These are phyloP conservation scores for Cyphomyrus discorhynchus DNA, from an alignment of 2,113 vertebrate species.

Conservation along the genomic window DNA sequence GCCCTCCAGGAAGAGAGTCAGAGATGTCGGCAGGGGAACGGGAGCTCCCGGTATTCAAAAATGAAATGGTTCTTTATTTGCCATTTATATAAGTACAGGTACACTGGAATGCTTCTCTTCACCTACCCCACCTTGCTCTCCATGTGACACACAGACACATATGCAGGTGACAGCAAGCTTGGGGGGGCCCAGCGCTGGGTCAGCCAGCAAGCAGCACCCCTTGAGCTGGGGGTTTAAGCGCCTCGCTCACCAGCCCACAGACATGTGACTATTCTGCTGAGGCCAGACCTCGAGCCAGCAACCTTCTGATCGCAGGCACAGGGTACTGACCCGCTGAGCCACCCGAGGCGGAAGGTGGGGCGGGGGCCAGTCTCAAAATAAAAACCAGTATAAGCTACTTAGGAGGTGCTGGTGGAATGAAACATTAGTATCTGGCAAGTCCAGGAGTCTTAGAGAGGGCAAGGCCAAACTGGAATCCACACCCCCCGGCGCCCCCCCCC, in stretches of 20 bases:
- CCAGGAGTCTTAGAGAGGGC: not conserved
- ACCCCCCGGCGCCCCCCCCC: not conserved
- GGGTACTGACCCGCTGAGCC: not conserved
- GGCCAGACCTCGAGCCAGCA: not conserved
- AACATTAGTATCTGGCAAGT: not conserved
- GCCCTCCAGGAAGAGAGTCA: not conserved
- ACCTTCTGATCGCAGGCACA: not conserved
- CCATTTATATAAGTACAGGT: not conserved
- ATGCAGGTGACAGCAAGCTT: not conserved
- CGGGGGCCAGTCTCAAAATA: not conserved
- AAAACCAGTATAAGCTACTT: not conserved
- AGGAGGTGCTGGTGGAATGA: not conserved
- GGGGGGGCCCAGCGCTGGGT: not conserved
- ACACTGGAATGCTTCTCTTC: not conserved
- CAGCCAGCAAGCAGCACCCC: not conserved
- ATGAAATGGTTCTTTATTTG: not conserved
- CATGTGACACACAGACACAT: not conserved
- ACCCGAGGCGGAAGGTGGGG: not conserved
- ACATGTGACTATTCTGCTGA: not conserved
- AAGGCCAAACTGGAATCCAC: not conserved
- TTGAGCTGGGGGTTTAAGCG: not conserved
- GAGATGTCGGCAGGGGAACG: not conserved
- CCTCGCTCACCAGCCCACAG: not conserved
- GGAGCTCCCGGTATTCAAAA: not conserved
- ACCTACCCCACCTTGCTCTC: not conserved